Percentiles rank a stretch among this genome's conserved stretches.
These are phyloP conservation scores for Nestor notabilis DNA, from an alignment of 2,113 vertebrate species.

Conservation along the genomic window DNA sequence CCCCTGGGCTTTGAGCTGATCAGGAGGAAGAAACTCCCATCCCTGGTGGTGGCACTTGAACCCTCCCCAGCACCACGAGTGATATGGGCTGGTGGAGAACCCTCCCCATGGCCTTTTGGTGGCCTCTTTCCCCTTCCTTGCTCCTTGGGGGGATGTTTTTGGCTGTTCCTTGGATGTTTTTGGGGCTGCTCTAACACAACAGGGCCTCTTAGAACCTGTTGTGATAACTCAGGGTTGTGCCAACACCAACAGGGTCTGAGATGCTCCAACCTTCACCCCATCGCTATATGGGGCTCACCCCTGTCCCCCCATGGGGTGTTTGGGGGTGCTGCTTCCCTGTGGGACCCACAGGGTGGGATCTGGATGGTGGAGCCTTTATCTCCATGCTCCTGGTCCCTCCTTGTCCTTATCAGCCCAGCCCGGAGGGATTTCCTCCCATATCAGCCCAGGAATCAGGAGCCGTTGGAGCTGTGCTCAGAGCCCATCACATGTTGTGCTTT, in stretches of 20 bases:
- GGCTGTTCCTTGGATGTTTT: background rate
- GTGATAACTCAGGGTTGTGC: background rate
- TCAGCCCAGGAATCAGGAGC: background rate
- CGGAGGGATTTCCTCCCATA: background rate
- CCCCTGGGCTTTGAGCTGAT: background rate
- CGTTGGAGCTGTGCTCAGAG: background rate
- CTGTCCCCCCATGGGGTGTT: rapidly evolving
- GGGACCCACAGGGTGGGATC: background rate
- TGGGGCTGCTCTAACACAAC: background rate
- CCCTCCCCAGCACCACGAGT: rapidly evolving
- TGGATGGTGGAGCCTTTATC: background rate
- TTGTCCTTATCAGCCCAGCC: background rate
- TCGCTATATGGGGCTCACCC: background rate
- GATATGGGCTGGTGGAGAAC: background rate
- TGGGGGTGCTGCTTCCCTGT: background rate
- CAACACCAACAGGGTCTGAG: too few species aligned
- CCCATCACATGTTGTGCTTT: background rate
- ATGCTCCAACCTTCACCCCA: background rate
- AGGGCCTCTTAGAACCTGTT: background rate
- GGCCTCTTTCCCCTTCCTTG: background rate
- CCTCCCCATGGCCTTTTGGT: background rate
- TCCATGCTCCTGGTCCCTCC: background rate
- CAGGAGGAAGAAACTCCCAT: background rate
- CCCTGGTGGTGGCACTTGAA: rapidly evolving
- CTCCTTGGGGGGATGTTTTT: background rate